These are phyloP conservation scores for Zootermopsis nevadensis DNA, from an alignment of 2,888 invertebrate species.

Conservation along the genomic window DNA sequence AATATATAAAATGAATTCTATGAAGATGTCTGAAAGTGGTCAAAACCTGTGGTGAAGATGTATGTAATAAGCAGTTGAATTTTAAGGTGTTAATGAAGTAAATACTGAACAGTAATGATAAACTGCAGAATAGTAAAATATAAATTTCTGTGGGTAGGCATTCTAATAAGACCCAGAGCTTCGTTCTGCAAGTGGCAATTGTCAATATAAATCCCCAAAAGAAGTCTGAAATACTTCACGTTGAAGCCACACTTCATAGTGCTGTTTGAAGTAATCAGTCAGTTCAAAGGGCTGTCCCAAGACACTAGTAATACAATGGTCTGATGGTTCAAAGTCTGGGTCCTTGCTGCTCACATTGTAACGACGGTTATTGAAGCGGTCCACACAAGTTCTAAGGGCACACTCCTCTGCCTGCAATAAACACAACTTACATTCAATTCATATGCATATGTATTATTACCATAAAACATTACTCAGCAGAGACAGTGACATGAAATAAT, in stretches of 20 bases:
- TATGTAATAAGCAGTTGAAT: no score
- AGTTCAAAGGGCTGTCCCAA: constrained; percentile 83
- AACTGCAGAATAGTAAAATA: constrained; percentile 1
- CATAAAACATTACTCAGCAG: no score
- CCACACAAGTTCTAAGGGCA: constrained; percentile 91
- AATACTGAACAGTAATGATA: no score
- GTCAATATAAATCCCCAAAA: constrained; percentile 49
- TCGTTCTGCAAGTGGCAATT: constrained; percentile 35
- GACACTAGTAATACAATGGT: constrained; percentile 85
- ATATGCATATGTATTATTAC: no score
- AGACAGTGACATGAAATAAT: no score
- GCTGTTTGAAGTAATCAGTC: constrained; percentile 91
- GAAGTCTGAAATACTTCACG: constrained; percentile 81
- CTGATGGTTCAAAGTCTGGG: constrained; percentile 73
- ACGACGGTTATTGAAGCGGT: constrained; percentile 94
- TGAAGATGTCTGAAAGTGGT: no score
- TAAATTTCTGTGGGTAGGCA: constrained; percentile 25
- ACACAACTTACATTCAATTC: no score
- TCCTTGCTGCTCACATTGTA: constrained; percentile 71
- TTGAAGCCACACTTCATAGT: constrained; percentile 95
- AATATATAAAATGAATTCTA: no score
- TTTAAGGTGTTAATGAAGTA: no score
- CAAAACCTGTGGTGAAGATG: no score
- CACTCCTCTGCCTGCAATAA: constrained; percentile 92
- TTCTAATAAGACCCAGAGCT: constrained; percentile 29